A percentile compares a stretch with the other conserved stretches of the same genome.
These are phyloP conservation scores for Rutilus rutilus DNA, from an alignment of 2,113 vertebrate genomes.

Conservation along the genomic window DNA sequence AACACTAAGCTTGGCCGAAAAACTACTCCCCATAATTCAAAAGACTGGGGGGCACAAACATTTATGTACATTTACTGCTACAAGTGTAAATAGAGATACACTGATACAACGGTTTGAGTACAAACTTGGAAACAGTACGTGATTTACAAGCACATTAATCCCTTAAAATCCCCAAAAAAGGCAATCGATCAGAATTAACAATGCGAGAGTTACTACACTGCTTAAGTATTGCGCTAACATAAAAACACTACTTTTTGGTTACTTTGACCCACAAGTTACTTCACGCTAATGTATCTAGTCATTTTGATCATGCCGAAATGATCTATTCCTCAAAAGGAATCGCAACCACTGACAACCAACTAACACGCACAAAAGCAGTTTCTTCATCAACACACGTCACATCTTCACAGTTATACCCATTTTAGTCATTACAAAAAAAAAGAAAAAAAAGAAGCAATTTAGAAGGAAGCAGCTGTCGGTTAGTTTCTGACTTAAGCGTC, in stretches of 20 bases:
- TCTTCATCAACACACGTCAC: constrained; percentile 51
- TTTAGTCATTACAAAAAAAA: not conserved
- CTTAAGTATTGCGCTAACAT: constrained; percentile 44
- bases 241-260: constrained; percentile 42
- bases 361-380: constrained; percentile 50
- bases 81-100: constrained; percentile 57
- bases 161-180: constrained; percentile 39
- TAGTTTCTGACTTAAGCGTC: constrained; percentile 31
- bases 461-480: constrained; percentile 54
- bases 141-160: constrained; percentile 56
- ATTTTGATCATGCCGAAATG: constrained; percentile 35
- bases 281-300: constrained; percentile 40
- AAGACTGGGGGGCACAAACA: constrained; percentile 28
- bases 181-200: constrained; percentile 40
- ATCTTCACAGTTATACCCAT: constrained; percentile 44
- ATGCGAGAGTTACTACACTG: constrained; percentile 32
- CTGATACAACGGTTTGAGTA: constrained; percentile 47
- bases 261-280: constrained; percentile 47
- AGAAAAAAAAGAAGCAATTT: constrained; percentile 31
- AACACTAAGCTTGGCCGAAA: constrained; percentile 42
- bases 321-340: constrained; percentile 38
- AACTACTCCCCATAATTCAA: constrained; percentile 10
- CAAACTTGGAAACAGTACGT: constrained; percentile 46
- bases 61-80: constrained; percentile 47
- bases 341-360: constrained; percentile 48